phyloP scores from a whole-genome alignment of 2,113 vertebrate species.

The Colossoma macropomum region DNA sequence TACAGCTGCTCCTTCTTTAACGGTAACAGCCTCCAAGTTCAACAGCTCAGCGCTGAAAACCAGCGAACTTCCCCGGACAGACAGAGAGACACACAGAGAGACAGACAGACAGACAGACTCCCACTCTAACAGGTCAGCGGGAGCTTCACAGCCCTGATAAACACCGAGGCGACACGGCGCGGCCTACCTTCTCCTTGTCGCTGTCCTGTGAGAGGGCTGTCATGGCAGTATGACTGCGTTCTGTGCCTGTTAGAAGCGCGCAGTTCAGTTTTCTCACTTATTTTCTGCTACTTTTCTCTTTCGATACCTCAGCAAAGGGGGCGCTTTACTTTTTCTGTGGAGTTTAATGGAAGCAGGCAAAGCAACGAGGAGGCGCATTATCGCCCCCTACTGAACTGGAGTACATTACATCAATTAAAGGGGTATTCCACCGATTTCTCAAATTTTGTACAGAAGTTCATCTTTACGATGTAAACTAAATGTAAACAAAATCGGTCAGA shows the following conservation, averaged over 20 bases:
- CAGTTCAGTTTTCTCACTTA: not conserved
- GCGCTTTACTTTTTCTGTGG: not conserved
- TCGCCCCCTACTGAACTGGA: not conserved
- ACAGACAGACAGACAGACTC: too few relatives aligned
- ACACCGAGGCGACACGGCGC: not conserved
- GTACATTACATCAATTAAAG: not conserved
- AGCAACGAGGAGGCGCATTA: not conserved
- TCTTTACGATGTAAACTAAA: too few relatives aligned
- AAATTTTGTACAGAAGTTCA: too few relatives aligned
- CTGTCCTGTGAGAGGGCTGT: slow-evolving; percentile 72
- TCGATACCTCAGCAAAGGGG: not conserved
- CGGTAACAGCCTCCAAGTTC: too few relatives aligned
- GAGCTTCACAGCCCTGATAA: too few relatives aligned
- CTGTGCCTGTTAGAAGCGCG: not conserved
- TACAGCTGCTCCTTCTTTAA: too few relatives aligned
- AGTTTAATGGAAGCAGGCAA: not conserved
- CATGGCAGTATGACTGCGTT: slow-evolving; percentile 61
- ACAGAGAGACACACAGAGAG: too few relatives aligned
- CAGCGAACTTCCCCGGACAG: too few relatives aligned
- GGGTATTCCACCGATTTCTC: too few relatives aligned
- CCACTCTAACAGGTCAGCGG: too few relatives aligned
- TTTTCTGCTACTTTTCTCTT: slow-evolving; percentile 6
- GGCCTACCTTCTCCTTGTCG: slow-evolving; percentile 72
- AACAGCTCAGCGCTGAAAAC: too few relatives aligned
- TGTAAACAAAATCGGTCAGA: too few relatives aligned